Conservation (phyloP, 2,113 vertebrate genomes). For the Zonotrichia leucophrys region DNA sequence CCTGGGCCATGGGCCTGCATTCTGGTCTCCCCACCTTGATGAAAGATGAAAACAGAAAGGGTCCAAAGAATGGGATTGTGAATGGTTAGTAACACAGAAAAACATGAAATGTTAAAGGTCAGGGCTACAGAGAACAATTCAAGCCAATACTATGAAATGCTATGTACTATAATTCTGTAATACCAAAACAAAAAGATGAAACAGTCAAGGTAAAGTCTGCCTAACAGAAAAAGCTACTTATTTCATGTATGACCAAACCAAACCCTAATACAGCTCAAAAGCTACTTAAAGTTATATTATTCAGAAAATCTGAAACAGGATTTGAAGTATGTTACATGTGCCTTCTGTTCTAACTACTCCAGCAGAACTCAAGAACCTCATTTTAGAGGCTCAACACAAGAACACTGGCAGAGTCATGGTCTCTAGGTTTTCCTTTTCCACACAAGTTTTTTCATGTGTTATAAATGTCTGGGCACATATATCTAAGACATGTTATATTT, state of each 20-base stretch:
- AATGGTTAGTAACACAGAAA: neutral
- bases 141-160: neutral
- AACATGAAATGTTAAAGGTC: neutral
- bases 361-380: neutral
- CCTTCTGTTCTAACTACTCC: neutral
- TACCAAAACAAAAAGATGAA: neutral
- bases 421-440: neutral
- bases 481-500: neutral
- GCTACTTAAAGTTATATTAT: neutral
- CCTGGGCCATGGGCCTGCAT: neutral
- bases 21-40: conserved; percentile 2
- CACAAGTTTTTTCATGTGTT: neutral
- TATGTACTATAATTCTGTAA: neutral
- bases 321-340: neutral
- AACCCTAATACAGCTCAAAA: neutral
- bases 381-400: neutral
- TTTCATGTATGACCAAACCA: neutral
- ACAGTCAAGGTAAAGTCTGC: neutral
- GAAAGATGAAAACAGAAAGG: neutral
- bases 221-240: neutral
- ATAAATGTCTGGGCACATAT: neutral
- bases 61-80: neutral
- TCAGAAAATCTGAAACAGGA: neutral
- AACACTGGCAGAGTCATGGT: neutral
- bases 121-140: neutral